phyloP scores from a whole-genome alignment of 2,888 invertebrate species.

The Rhimphoctona megacephalus region DNA sequence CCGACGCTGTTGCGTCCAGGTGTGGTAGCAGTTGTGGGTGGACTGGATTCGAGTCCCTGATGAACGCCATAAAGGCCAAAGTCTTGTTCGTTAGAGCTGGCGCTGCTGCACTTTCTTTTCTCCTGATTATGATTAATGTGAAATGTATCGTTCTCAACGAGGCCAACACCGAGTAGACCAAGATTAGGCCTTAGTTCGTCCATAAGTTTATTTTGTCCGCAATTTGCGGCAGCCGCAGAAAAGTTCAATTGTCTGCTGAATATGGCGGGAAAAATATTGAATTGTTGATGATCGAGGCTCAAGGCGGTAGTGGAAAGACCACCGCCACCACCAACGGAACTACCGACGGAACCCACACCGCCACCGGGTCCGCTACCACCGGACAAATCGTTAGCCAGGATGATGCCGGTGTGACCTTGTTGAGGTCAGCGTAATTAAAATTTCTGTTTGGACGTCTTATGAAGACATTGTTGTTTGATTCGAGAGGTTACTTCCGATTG shows the following conservation, averaged over 20 bases:
- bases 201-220: slow-evolving; percentile 93
- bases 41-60: slow-evolving; percentile 84
- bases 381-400: slow-evolving; percentile 84
- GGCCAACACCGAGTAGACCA: slow-evolving; percentile 91
- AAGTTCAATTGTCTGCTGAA: slow-evolving; percentile 96
- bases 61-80: slow-evolving; percentile 93
- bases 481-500: neutral
- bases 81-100: slow-evolving; percentile 94
- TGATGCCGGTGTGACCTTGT: slow-evolving; percentile 80
- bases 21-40: slow-evolving; percentile 82
- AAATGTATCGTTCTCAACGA: slow-evolving; percentile 91
- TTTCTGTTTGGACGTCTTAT: slow-evolving; percentile 47
- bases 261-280: slow-evolving; percentile 96
- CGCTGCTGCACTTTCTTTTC: slow-evolving; percentile 91
- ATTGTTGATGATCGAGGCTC: slow-evolving; percentile 90
- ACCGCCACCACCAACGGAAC: slow-evolving; percentile 87
- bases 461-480: slow-evolving; percentile 56
- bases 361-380: slow-evolving; percentile 82
- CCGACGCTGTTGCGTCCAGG: slow-evolving; percentile 83
- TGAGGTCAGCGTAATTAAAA: slow-evolving; percentile 71
- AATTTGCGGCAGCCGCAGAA: slow-evolving; percentile 86
- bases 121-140: slow-evolving; percentile 86
- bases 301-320: slow-evolving; percentile 86
- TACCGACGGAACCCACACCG: slow-evolving; percentile 92
- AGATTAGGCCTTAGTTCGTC: slow-evolving; percentile 94